Evolutionary conservation across 2,888 invertebrate genomes (phyloP).

Genomic region (Acleris laterana): DNA sequence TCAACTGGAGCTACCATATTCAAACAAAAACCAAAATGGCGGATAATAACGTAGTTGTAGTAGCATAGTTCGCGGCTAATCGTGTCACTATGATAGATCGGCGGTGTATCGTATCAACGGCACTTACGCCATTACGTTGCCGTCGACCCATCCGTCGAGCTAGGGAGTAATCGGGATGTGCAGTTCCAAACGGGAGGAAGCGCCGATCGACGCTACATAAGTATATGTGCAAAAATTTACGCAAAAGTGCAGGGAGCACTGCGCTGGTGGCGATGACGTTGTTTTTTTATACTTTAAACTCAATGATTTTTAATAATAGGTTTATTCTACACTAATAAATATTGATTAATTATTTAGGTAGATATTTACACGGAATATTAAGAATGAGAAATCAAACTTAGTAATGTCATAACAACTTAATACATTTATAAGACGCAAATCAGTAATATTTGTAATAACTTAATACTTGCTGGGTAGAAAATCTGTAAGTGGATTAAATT

Average conservation of each 20-base stretch:
- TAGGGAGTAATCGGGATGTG: background rate
- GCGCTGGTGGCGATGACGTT: slow-evolving; percentile 23
- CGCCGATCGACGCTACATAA: slow-evolving; percentile 8
- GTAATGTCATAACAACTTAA: too few species aligned
- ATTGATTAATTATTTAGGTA: too few species aligned
- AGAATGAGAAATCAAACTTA: too few species aligned
- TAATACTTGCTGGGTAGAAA: too few species aligned
- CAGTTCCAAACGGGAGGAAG: slow-evolving; percentile 4
- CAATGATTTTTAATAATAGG: background rate
- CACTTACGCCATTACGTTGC: background rate
- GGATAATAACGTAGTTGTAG: slow-evolving; percentile 2
- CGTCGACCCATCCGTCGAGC: background rate
- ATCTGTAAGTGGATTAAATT: too few species aligned
- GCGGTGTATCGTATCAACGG: slow-evolving; percentile 25
- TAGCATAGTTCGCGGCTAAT: slow-evolving; percentile 32
- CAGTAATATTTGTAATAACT: too few species aligned
- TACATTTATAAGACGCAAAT: too few species aligned
- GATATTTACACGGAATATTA: too few species aligned
- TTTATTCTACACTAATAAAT: too few species aligned
- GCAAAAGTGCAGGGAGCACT: slow-evolving; percentile 35
- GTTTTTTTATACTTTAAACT: background rate
- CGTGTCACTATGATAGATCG: slow-evolving; percentile 41
- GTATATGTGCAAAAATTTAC: slow-evolving; percentile 36
- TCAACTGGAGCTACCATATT: too few species aligned
- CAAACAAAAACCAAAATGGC: background rate